These are phyloP conservation scores for Polymixis flavicincta DNA, from an alignment of 2,888 invertebrate species.

Conservation along the genomic window DNA sequence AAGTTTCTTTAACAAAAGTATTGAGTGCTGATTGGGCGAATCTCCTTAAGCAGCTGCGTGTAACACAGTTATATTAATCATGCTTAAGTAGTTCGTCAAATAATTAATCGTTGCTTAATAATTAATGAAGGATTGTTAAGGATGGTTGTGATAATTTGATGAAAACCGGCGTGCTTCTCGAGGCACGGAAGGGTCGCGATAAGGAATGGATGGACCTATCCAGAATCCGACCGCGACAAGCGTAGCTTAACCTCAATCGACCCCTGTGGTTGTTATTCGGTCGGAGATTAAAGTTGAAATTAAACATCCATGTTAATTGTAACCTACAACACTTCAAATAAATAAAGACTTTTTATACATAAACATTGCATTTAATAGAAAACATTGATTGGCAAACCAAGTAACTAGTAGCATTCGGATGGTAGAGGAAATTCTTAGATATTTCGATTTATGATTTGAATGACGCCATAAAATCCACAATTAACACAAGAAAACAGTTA, in stretches of 20 bases:
- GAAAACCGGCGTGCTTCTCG: background rate
- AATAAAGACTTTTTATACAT: background rate
- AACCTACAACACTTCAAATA: slow-evolving; percentile 1
- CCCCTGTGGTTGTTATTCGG: background rate
- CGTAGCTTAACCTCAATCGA: background rate
- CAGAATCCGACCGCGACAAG: background rate
- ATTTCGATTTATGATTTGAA: slow-evolving; percentile 1
- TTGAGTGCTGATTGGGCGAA: background rate
- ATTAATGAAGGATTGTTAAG: too few species aligned
- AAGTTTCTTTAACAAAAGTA: background rate
- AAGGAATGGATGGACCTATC: background rate
- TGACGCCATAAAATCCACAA: background rate
- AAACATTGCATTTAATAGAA: slow-evolving; percentile 5
- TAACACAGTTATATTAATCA: too few species aligned
- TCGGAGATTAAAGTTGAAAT: background rate
- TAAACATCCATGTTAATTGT: background rate
- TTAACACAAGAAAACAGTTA: background rate
- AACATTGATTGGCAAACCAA: slow-evolving; percentile 5
- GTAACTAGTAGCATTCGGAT: background rate
- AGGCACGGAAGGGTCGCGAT: background rate
- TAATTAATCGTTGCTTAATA: too few species aligned
- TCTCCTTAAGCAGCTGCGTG: background rate
- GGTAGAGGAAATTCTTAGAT: background rate
- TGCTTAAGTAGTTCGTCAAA: too few species aligned
- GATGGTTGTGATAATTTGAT: too few species aligned